Conservation (phyloP, 2,797 vertebrate genomes). For the Parauchenoglanis ngamensis region DNA sequence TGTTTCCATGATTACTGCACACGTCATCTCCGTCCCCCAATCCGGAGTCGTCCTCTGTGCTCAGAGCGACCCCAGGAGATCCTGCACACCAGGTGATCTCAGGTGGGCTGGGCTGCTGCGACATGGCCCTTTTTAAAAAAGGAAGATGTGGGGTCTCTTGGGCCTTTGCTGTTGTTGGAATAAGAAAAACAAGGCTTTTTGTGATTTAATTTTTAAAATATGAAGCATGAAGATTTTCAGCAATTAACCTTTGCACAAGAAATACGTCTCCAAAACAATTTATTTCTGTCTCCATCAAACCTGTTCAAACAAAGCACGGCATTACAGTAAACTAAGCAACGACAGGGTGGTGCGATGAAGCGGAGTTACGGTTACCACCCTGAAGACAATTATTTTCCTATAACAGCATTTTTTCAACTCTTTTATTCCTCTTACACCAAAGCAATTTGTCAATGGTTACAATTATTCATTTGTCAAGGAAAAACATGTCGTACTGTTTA, state of each 20-base stretch:
- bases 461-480: background rate
- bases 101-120: slow-evolving; percentile 61
- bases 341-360: background rate
- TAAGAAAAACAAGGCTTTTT: background rate
- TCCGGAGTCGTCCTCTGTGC: slow-evolving; percentile 87
- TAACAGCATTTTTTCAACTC: background rate
- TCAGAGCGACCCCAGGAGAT: slow-evolving; percentile 72
- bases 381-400: background rate
- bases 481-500: background rate
- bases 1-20: slow-evolving; percentile 57
- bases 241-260: background rate
- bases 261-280: background rate
- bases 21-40: slow-evolving; percentile 82
- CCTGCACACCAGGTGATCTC: slow-evolving; percentile 74
- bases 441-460: background rate
- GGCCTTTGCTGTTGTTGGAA: slow-evolving; percentile 48
- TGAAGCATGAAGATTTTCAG: background rate
- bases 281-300: background rate
- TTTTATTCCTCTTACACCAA: background rate
- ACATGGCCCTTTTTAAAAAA: slow-evolving; percentile 71
- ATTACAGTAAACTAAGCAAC: background rate
- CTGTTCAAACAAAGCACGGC: background rate
- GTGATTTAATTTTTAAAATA: background rate
- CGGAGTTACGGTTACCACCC: background rate
- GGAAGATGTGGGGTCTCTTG: slow-evolving; percentile 50